Base-by-base conservation (phyloP, 2,888 invertebrate species). In the Melinaea menophilus region DNA sequence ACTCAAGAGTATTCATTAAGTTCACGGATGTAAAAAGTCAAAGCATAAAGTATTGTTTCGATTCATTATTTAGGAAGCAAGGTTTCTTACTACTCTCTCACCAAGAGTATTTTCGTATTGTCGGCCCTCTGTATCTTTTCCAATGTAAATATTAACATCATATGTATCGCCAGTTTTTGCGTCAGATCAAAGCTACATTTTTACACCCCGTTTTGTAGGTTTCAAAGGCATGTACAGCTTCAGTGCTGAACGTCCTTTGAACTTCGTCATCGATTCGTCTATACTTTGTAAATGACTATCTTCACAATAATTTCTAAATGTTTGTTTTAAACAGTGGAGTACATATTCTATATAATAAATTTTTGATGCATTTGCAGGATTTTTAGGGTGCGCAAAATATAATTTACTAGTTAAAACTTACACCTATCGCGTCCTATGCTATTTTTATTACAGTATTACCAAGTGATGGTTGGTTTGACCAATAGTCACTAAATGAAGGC, bases 381-480 rank as follows among this genome's bases (percentile, higher is more conserved):
- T 57, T n/a, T 55, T 55, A 55, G 55, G 55, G 31, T 55, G 55
- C n/a, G 55, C 55, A 55, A 55, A 55, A 55, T 55, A 55, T 55
- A 4, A 55, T 55, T 55, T 55, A 55, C 55, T 55, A 55, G 55
- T 55, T 35, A 55, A 55, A 33, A 55, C 55, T 55, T 55, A 55
- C 22, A 55, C 31, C 55, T 55, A 55, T 55, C 33, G 31, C 33
- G 55, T 55, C 55, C 55, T 55, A 47, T 47, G 3, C 47, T 47
- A 47, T 47, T 47, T 47, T 47, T 47, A 47, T 47, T 47, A 47
- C 47, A 47, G 47, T 47, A 47, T 47, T 47, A 47, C 47, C 47
- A 47, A 47, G 47, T 47, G 47, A 11, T 47, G 47, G 47, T 4
- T 47, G 47, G 47, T 47, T 47, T 47, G 47, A 47, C 47, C 47